Evolutionary conservation across 2,113 vertebrate genomes (phyloP), one percentile per base, ranked within the genome.

Genomic region (Cyanistes caeruleus): DNA sequence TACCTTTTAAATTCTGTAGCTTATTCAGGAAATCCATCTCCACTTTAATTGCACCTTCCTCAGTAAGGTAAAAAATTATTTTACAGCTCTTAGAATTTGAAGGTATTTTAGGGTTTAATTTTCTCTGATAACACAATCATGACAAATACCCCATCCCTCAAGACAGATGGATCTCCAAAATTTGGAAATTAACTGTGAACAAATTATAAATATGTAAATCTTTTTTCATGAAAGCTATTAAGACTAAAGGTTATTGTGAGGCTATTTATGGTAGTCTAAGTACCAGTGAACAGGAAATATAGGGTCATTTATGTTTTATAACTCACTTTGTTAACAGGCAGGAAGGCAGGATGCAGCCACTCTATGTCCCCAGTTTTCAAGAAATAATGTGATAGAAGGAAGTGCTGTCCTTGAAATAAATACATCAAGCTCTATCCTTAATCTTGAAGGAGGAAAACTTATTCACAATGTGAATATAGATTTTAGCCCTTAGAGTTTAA

Each of bases 281-380:
- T 53, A 39, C 6, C 41, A 31, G 51, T 12, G 39, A 89, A 53
- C 6, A 84, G 69, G 75, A 89, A 62, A 74, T 53, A 73, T 5
- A 49, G 37, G 9, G 17, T 70, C 31, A 67, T 87, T 82, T 52
- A 53, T 1, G 0, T 78, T 91, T 87, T 81, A 84, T 63, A 93
- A 65, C 31, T 43, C 55, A 56, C 17, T 60, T 64, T 23, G 59
- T 77, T 78, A 87, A 70, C 10, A 35, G 23, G 51, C n/a, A 91
- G 60, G 43, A 27, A 93, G 43, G 53, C 15, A 58, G 55, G 51
- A 87, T 49, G 39, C 51, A 84, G 41, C 30, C 8, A 15, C 22
- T 74, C 10, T 16, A 48, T 0, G 0, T 27, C 6, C 44, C n/a
- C 0, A 3, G 7, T 53, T 89, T 68, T 73, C 35, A 69, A 53